phyloP scores from a whole-genome alignment of 2,797 vertebrate genomes.

The Prunella strophiata region DNA sequence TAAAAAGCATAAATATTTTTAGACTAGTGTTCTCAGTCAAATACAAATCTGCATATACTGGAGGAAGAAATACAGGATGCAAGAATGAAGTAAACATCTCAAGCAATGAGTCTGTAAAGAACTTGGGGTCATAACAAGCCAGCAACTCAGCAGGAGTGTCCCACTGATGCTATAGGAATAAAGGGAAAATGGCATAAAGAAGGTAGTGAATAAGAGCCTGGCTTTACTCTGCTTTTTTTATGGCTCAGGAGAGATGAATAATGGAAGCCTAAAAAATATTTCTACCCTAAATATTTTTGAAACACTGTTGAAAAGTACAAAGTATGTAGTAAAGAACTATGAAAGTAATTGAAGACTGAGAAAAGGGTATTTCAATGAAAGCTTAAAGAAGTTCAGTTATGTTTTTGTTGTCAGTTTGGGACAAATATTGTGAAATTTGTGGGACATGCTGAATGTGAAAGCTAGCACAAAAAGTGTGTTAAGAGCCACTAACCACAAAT shows the following conservation, averaged over 20 bases:
- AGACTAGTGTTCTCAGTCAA: neutral
- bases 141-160: neutral
- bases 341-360: neutral
- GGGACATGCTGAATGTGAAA: neutral
- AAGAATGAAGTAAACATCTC: neutral
- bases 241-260: neutral
- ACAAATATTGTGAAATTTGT: neutral
- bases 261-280: constrained; percentile 8
- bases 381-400: neutral
- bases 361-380: neutral
- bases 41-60: neutral
- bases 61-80: neutral
- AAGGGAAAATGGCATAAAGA: neutral
- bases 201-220: neutral
- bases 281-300: neutral
- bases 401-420: neutral
- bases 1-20: neutral
- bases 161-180: neutral
- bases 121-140: neutral
- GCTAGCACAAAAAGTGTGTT: neutral
- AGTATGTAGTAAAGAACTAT: neutral
- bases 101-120: neutral
- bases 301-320: neutral
- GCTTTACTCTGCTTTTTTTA: neutral
- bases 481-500: neutral